Percentiles rank a stretch among this genome's conserved stretches.
Conservation (phyloP, 2,113 vertebrate species). For the Lates calcarifer region DNA sequence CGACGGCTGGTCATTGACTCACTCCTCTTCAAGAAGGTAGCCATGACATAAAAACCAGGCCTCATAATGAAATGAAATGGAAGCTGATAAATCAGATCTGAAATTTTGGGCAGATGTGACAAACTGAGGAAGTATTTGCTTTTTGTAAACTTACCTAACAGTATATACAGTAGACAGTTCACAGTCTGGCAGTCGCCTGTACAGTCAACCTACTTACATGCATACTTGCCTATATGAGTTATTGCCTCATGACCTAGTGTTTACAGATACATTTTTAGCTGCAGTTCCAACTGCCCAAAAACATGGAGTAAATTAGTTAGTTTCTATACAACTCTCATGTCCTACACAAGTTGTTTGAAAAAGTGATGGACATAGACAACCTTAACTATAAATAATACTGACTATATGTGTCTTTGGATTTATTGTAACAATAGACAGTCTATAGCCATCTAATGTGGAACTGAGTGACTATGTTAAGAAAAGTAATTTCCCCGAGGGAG, state of each 20-base stretch:
- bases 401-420: not conserved
- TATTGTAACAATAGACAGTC: not conserved
- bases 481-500: too few relatives aligned
- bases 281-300: not conserved
- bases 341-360: conserved; percentile 1
- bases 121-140: not conserved
- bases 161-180: too few relatives aligned
- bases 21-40: conserved; percentile 6
- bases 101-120: not conserved
- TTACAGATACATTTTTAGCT: not conserved
- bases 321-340: not conserved
- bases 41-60: not conserved
- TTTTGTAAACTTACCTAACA: not conserved
- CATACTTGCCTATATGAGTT: not conserved
- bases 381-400: too few relatives aligned
- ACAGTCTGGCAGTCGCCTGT: too few relatives aligned
- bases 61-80: not conserved
- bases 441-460: not conserved
- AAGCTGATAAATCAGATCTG: not conserved
- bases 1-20: not conserved
- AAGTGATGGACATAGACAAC: not conserved
- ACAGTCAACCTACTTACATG: not conserved
- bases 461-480: not conserved
- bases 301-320: too few relatives aligned
- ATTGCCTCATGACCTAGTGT: not conserved